Evolutionary conservation across 2,888 invertebrate species (phyloP), one percentile per base, ranked within the genome.

Genomic region (Tromatobia lineatoria): DNA sequence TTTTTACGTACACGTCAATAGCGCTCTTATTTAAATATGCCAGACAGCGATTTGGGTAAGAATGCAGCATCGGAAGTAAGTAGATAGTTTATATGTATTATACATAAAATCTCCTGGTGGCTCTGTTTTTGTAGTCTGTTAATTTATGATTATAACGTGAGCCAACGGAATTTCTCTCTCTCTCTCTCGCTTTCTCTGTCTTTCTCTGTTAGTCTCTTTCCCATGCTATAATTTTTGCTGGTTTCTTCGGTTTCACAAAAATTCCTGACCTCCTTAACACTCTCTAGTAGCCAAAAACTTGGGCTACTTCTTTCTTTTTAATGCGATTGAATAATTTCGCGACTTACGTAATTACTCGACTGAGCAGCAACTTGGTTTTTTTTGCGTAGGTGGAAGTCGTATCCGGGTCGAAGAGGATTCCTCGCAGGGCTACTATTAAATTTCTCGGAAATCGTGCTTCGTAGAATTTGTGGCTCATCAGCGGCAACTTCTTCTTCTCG

Each of bases 241-340:
- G 45, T 71, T 75, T 80, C 57, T 29, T 42, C 25, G 20, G 64
- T 59, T 78, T 69, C 59, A 61, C 52, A 59, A 69, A 67, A 50
- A 42, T 29, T 45, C 70, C 57, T 18, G 76, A 67, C 71, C 57
- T 67, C 71, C 38, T 52, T 76, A 61, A 77, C 76, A 29, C 25
- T 80, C 47, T 71, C 50, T 38, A 25, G 42, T 54, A 57, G 67
- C 11, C 38, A 20, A 64, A 42, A 71, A 52, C 8, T 50, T 54
- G 67, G 71, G 45, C 73, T 64, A 83, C 79, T 83, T 83, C 69
- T 69, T 38, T 20, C 61, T 71, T 23, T 42, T 73, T 42, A 34
- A 71, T 73, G 76, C 52, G 71, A 83, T 80, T 73, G 69, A 76
- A 79, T 80, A 73, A 83, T 80, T 76, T 29, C 15, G 13, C 52